These are phyloP conservation scores for Achroia grisella DNA, from an alignment of 1,140 invertebrate species.

Conservation along the genomic window DNA sequence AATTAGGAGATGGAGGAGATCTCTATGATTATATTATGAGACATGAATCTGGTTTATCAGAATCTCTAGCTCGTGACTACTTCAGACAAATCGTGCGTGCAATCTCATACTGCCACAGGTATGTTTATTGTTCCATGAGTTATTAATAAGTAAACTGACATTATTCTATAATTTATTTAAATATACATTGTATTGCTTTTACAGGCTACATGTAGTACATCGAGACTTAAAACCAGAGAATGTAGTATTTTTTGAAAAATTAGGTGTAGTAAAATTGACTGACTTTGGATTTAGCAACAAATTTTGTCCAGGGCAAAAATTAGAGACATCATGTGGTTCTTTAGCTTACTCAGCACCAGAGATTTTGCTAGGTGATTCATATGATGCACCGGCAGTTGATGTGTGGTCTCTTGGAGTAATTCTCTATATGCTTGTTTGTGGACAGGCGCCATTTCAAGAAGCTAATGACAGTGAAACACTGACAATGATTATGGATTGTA, in stretches of 20 bases:
- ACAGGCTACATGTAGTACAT: conserved; percentile 87
- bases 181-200: conserved; percentile 24
- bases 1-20: conserved; percentile 98
- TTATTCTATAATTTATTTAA: background rate
- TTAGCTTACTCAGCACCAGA: conserved; percentile 99
- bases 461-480: conserved; percentile 99
- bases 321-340: conserved; percentile 99
- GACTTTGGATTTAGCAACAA: conserved; percentile 99
- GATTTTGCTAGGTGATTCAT: conserved; percentile 96
- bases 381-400: conserved; percentile 96
- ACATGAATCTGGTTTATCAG: conserved; percentile 87
- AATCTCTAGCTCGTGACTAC: conserved; percentile 91
- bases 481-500: conserved; percentile 99
- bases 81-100: conserved; percentile 97
- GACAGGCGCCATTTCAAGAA: conserved; percentile 97
- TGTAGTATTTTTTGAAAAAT: conserved; percentile 98
- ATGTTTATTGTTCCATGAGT: conserved; percentile 44
- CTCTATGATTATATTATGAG: conserved; percentile 99
- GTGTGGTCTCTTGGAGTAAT: conserved; percentile 99
- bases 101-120: conserved; percentile 98
- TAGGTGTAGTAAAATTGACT: conserved; percentile 97
- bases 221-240: conserved; percentile 99
- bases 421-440: conserved; percentile 98
- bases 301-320: conserved; percentile 97
- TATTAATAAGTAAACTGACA: background rate